Evolutionary conservation across 2,797 vertebrate species (phyloP).

Genomic region (Platalea minor): DNA sequence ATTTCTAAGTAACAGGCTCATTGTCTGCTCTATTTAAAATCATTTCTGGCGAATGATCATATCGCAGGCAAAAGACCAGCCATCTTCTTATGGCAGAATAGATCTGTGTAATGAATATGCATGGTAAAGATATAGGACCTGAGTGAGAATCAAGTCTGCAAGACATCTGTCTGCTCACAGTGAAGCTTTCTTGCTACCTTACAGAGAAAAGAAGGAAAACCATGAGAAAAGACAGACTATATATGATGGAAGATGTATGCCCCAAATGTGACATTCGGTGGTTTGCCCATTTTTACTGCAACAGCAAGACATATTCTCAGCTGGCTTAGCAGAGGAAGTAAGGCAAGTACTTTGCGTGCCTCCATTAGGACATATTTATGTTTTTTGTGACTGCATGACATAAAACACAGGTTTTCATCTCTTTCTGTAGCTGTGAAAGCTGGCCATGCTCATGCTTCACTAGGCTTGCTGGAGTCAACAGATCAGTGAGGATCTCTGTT

Average conservation of each 20-base stretch:
- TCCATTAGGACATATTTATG: constrained; percentile 9
- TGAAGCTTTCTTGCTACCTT: background rate
- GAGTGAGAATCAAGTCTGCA: background rate
- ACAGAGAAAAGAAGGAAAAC: background rate
- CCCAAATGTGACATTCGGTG: background rate
- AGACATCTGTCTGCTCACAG: background rate
- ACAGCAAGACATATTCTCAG: background rate
- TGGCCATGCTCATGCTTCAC: background rate
- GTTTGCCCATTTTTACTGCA: background rate
- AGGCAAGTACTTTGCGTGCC: background rate
- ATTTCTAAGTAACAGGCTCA: background rate
- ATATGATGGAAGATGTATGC: background rate
- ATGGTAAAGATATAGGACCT: background rate
- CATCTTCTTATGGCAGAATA: background rate
- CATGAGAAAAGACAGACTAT: background rate
- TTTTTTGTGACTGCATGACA: constrained; percentile 7
- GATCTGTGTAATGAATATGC: background rate
- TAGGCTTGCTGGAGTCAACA: constrained; percentile 2
- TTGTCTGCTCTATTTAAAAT: constrained; percentile 3
- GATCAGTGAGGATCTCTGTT: constrained; percentile 1
- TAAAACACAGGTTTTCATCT: background rate
- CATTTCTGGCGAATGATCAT: background rate
- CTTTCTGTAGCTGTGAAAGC: constrained; percentile 28
- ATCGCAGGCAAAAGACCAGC: background rate
- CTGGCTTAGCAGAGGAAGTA: background rate